Evolutionary conservation across 2,113 vertebrate species (phyloP), one percentile per base, ranked within the genome.

Genomic region (Marmota monax): DNA sequence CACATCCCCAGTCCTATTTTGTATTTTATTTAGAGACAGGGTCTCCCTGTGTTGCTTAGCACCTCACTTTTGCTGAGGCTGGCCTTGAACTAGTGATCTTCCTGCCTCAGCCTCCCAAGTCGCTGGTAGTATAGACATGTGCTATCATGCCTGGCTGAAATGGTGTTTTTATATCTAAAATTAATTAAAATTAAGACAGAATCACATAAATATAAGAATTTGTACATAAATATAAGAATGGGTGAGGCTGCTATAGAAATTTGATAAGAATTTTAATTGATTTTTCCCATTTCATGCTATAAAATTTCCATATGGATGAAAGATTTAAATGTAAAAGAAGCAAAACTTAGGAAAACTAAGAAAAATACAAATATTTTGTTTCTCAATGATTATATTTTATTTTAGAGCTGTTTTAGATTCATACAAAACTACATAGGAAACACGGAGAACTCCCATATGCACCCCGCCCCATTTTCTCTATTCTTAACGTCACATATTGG

Each of bases 111-210:
- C 11, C 48, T 51, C 48, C 3, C 3, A 3, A 51, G 2, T 13
- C 12, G 48, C 48, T 51, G 48, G 48, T 11, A 51, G 10, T 51
- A 51, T 0, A 51, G 12, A 13, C 12, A 2, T 51, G 48, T 51
- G 48, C 48, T 13, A 51, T 12, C 12, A 13, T 51, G 48, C 48
- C 11, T 12, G 10, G 11, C 12, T 51, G 2, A 51, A 51, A 51
- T 12, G 48, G 48, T 51, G 48, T 45, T 70, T 87, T 69, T 58
- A 42, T 51, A 34, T 18, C 17, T 72, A 86, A 95, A 76, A 27
- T 32, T 29, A 76, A 84, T 45, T 27, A n/a, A 74, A 96, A 88
- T 88, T 92, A 88, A 88, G 53, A 32, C 63, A n/a, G 77, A 93
- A 34, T 72, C 23, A 86, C 56, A n/a, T 51, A 88, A 88, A 61